Percentiles rank a stretch among this genome's conserved stretches.
Conservation (phyloP, 2,888 invertebrate species). For the Limulus polyphemus region DNA sequence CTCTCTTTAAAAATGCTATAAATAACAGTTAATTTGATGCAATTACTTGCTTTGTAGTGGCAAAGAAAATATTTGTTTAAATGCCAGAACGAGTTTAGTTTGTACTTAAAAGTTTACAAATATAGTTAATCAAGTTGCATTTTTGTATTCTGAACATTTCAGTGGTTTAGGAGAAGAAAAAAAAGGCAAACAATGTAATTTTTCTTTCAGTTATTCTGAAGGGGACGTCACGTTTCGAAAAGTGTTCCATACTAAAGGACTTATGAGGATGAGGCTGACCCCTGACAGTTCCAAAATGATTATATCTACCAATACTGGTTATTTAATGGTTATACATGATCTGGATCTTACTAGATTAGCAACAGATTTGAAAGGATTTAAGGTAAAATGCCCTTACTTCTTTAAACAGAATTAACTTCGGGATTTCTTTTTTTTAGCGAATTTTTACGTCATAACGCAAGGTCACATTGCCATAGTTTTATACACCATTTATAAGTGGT, state of each 20-base stretch:
- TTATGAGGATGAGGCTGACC: conserved; percentile 75
- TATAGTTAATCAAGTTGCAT: too few species aligned
- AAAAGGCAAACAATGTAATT: conserved; percentile 1
- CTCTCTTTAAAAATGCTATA: too few species aligned
- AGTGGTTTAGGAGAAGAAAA: too few species aligned
- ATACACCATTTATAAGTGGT: too few species aligned
- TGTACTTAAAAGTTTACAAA: too few species aligned
- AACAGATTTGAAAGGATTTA: conserved; percentile 68
- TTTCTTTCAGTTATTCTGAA: conserved; percentile 49
- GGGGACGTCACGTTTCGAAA: conserved; percentile 61
- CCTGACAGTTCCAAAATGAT: conserved; percentile 77
- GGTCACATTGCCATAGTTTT: background rate
- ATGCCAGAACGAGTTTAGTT: too few species aligned
- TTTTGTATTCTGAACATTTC: too few species aligned
- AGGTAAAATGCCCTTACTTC: conserved; percentile 44
- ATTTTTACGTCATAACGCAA: background rate
- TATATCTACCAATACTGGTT: conserved; percentile 78
- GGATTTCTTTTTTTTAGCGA: too few species aligned
- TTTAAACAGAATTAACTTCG: background rate
- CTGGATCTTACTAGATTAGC: conserved; percentile 65
- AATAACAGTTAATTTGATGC: too few species aligned
- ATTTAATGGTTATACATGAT: conserved; percentile 77
- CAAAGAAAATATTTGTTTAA: too few species aligned
- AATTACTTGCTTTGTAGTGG: too few species aligned
- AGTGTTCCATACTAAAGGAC: conserved; percentile 69